Conservation (phyloP, 2,888 invertebrate genomes). For the Microctonus hyperodae region DNA sequence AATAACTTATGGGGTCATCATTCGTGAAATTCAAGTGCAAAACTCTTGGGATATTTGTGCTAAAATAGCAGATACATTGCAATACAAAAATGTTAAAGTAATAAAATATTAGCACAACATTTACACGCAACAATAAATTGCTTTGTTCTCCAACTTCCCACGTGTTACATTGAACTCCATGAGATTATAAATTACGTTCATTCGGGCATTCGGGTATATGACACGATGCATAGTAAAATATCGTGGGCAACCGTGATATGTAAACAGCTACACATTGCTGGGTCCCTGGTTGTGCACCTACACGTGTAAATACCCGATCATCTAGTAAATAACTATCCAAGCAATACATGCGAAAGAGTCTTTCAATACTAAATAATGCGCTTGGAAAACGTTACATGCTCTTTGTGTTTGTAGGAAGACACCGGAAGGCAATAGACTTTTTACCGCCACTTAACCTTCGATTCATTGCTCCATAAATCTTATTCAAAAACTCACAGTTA, state of each 20-base stretch:
- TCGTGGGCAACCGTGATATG: constrained; percentile 41
- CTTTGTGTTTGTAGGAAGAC: constrained; percentile 22
- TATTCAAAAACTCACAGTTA: constrained; percentile 48
- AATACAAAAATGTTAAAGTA: constrained; percentile 29
- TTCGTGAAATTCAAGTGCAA: constrained; percentile 14
- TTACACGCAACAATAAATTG: constrained; percentile 6
- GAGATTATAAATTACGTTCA: constrained; percentile 54
- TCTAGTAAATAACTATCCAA: not conserved
- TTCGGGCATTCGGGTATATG: constrained; percentile 34
- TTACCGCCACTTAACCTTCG: constrained; percentile 58
- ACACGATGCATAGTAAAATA: constrained; percentile 32
- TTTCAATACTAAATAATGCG: constrained; percentile 35
- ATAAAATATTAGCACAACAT: not conserved
- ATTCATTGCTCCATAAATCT: constrained; percentile 59
- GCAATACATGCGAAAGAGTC: not conserved
- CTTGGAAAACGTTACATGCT: constrained; percentile 42
- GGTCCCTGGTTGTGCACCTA: constrained; percentile 40
- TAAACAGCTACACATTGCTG: constrained; percentile 39
- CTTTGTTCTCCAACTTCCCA: constrained; percentile 52
- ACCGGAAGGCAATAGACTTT: constrained; percentile 34
- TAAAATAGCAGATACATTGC: not conserved
- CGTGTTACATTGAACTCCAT: constrained; percentile 52
- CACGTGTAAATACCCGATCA: constrained; percentile 29
- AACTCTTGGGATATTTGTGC: not conserved
- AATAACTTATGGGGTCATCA: constrained; percentile 35